Conservation (phyloP, 2,113 vertebrate species). For the Nannospalax galili region DNA sequence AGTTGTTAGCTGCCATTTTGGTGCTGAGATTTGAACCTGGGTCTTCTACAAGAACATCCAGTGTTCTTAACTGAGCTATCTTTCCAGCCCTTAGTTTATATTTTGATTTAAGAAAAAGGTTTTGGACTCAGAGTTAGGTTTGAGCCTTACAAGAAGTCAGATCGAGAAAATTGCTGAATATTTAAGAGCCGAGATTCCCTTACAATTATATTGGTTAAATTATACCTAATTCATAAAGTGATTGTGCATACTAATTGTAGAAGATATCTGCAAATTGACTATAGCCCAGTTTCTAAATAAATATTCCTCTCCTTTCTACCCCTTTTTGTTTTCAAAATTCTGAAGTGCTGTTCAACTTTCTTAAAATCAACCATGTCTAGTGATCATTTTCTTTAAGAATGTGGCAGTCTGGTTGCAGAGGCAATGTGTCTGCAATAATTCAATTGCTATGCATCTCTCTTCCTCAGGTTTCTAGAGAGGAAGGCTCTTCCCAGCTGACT, state of each 20-base stretch:
- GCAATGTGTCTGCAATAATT: neutral
- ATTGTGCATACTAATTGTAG: neutral
- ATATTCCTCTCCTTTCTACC: neutral
- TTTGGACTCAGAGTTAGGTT: neutral
- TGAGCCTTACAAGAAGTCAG: neutral
- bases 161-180: neutral
- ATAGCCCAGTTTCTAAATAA: neutral
- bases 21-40: no score
- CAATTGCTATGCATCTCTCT: slow-evolving; percentile 53
- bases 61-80: no score
- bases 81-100: neutral
- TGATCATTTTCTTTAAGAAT: neutral
- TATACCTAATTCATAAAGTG: neutral
- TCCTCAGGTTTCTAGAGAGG: slow-evolving; percentile 91
- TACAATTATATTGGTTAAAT: neutral
- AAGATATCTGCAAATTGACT: neutral
- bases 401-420: neutral
- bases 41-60: no score
- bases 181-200: neutral
- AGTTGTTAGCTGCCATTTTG: no score
- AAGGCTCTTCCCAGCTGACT: slow-evolving; percentile 84
- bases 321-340: neutral
- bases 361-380: neutral
- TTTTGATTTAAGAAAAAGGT: neutral
- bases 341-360: neutral